phyloP scores from a whole-genome alignment of 1,140 invertebrate genomes.

The Ectropis grisescens region DNA sequence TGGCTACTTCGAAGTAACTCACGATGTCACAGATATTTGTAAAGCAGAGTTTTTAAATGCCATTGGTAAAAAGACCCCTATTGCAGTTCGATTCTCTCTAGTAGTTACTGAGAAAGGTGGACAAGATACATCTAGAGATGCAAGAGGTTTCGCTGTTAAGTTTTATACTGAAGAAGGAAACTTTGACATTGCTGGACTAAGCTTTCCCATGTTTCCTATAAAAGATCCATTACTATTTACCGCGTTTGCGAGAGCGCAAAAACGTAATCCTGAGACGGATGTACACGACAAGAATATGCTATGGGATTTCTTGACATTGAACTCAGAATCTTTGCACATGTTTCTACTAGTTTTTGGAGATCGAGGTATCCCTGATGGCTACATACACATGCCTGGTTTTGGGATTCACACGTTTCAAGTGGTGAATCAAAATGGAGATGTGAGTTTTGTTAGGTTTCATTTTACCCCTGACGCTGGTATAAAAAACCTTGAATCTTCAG shows the following conservation, averaged over 20 bases:
- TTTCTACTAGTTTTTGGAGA: constrained; percentile 78
- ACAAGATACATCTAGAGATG: constrained; percentile 82
- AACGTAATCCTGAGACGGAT: constrained; percentile 80
- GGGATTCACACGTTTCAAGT: constrained; percentile 82
- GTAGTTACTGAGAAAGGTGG: constrained; percentile 91
- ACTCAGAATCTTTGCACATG: constrained; percentile 85
- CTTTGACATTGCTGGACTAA: constrained; percentile 83
- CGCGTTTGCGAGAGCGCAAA: constrained; percentile 74
- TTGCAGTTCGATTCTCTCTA: constrained; percentile 82
- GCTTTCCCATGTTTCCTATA: constrained; percentile 82
- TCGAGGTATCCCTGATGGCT: constrained; percentile 89
- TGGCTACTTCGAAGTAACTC: constrained; percentile 95
- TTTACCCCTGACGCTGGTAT: constrained; percentile 80
- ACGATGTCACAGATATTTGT: constrained; percentile 89
- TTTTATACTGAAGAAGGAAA: constrained; percentile 85
- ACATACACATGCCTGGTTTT: constrained; percentile 78
- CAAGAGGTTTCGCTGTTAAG: constrained; percentile 81
- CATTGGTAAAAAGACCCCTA: constrained; percentile 88
- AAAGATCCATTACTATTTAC: constrained; percentile 80
- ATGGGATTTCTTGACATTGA: constrained; percentile 91
- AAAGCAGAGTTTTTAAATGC: constrained; percentile 88
- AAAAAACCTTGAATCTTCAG: constrained; percentile 71
- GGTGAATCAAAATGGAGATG: constrained; percentile 73
- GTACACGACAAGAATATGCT: constrained; percentile 86
- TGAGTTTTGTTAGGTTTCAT: constrained; percentile 83